Conservation (phyloP, 2,113 vertebrate species). For the Tautogolabrus adspersus region DNA sequence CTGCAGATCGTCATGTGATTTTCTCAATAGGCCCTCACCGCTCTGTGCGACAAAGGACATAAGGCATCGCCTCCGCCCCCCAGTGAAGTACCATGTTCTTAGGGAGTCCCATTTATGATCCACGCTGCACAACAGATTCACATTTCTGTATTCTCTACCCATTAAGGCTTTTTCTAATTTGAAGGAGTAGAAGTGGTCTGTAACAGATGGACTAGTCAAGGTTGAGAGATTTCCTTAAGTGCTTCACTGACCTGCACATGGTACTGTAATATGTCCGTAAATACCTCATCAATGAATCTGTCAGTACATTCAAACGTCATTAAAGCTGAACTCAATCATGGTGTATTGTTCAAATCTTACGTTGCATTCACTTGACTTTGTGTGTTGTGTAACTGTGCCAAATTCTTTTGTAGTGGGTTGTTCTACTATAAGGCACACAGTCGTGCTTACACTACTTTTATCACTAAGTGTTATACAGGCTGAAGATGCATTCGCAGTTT, state of each 20-base stretch:
- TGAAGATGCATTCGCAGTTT: not conserved
- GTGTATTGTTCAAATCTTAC: not conserved
- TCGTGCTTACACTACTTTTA: not conserved
- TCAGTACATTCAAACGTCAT: not conserved
- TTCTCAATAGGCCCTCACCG: too few species aligned
- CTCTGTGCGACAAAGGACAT: too few species aligned
- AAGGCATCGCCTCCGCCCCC: too few species aligned
- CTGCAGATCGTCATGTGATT: too few species aligned
- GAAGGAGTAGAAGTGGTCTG: not conserved
- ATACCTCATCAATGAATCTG: conserved; percentile 25
- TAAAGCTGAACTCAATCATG: conserved; percentile 2
- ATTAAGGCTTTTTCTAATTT: not conserved
- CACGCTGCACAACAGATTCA: not conserved
- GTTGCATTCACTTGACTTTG: not conserved
- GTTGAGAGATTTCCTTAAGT: conserved; percentile 11
- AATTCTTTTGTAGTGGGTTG: not conserved
- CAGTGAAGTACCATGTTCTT: not conserved
- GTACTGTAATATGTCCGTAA: conserved; percentile 20
- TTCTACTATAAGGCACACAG: too few species aligned
- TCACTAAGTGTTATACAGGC: not conserved
- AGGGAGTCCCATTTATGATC: not conserved
- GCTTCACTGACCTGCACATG: conserved; percentile 15
- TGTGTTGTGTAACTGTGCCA: not conserved
- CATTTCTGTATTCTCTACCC: not conserved
- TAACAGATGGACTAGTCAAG: not conserved